Percentiles rank a stretch among this genome's conserved stretches.
These are phyloP conservation scores for Halcyon leucocephala DNA, from an alignment of 2,797 vertebrate species.

Conservation along the genomic window DNA sequence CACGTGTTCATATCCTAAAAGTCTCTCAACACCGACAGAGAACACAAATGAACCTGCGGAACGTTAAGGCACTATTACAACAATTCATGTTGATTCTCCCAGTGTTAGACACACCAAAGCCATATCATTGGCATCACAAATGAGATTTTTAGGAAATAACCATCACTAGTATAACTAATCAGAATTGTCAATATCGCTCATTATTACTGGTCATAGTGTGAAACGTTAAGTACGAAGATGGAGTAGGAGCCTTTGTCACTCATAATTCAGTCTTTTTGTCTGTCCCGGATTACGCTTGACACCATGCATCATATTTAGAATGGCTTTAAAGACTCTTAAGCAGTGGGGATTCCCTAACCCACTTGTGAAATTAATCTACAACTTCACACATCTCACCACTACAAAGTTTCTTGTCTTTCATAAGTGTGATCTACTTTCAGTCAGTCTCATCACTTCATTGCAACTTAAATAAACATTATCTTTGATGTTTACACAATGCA, in stretches of 20 bases:
- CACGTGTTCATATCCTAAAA: background rate
- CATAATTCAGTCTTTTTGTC: background rate
- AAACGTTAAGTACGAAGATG: background rate
- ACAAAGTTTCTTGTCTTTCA: background rate
- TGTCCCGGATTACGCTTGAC: background rate
- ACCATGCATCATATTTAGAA: background rate
- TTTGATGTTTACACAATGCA: background rate
- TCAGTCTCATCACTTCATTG: background rate
- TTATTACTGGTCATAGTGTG: background rate
- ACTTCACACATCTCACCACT: background rate
- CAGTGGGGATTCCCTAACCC: background rate
- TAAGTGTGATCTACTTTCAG: background rate
- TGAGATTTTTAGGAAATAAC: background rate
- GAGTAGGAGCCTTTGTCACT: background rate
- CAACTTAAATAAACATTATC: background rate
- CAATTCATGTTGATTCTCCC: background rate
- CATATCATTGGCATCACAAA: fast-evolving
- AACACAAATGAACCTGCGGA: background rate
- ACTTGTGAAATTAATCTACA: background rate
- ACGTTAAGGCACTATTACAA: background rate
- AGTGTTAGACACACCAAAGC: background rate
- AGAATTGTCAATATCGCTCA: background rate
- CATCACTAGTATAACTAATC: background rate
- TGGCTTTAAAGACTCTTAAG: background rate
- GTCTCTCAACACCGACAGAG: background rate